Percentiles rank a stretch among this genome's conserved stretches.
phyloP scores from a whole-genome alignment of 2,888 invertebrate species.

The Pyrocoelia pectoralis region DNA sequence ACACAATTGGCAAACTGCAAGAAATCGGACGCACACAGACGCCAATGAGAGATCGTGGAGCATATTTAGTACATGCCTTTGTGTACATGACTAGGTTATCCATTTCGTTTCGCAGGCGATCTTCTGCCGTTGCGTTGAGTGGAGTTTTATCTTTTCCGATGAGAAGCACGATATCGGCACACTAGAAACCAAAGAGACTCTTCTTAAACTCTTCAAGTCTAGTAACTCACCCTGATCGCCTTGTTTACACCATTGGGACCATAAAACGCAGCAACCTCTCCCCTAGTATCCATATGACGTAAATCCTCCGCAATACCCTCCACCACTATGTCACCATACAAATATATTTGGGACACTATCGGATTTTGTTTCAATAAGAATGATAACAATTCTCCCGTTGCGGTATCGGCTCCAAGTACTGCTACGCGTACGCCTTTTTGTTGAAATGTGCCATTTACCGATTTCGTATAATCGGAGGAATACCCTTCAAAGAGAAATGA shows the following conservation, averaged over 20 bases:
- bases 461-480: neutral
- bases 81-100: constrained; percentile 52
- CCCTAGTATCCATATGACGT: constrained; percentile 52
- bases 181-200: constrained; percentile 40
- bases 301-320: constrained; percentile 51
- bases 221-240: constrained; percentile 49
- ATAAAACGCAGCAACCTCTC: constrained; percentile 44
- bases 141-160: constrained; percentile 43
- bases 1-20: constrained; percentile 64
- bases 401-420: constrained; percentile 64
- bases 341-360: constrained; percentile 51
- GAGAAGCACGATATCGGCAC: constrained; percentile 54
- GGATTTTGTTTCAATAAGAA: constrained; percentile 66
- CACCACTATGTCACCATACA: constrained; percentile 50
- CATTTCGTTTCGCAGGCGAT: constrained; percentile 49
- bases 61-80: constrained; percentile 62
- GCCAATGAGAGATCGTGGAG: constrained; percentile 64
- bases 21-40: constrained; percentile 65
- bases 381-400: constrained; percentile 62
- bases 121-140: constrained; percentile 41
- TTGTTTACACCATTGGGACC: constrained; percentile 44
- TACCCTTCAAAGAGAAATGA: neutral
- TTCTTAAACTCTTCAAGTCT: neutral
- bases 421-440: constrained; percentile 46
- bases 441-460: constrained; percentile 16